Base-by-base conservation (phyloP, 1,140 invertebrate species). In the Formica selysi region DNA sequence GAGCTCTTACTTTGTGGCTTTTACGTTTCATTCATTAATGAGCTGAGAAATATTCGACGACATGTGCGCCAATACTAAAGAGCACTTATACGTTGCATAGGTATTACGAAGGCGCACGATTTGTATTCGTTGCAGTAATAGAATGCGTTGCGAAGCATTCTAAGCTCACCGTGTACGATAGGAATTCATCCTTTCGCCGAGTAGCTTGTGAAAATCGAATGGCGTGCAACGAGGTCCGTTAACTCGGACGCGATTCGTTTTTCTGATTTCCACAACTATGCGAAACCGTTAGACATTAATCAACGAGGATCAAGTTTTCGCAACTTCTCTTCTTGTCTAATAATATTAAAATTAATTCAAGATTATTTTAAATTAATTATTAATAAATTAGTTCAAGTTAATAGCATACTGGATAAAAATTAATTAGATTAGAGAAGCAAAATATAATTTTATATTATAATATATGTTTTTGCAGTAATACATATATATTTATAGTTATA, bases 41-140 rank as follows among this genome's bases (percentile, higher is more conserved):
- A 61, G 54, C 26, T 61, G 22, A 73, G 38, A 22, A 61, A 83
- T 38, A 51, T 51, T 51, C 44, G 59, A 48, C 11, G 61, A 57
- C 48, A 51, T 29, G 38, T 41, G 70, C 80, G 51, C n/a, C 44
- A 51, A 32, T 48, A 13, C 73, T 86, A 65, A 65, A 68, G 48
- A 44, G 48, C 48, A 32, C 7, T n/a, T 22, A 36, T 26, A 57
- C 32, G 29, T 36, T 61, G 29, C 68, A 51, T n/a, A 32, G 62
- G 41, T 29, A 80, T 85, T 61, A 54, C 68, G 84, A 86, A 57
- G 80, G 38, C 64, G 44, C 54, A 54, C 44, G 76, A 89, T 89
- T 89, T 89, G 85, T 89, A 89, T 89, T 89, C 87, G 87, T 86
- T 65, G 88, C 41, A 16, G 84, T 62, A 71, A 83, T 76, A 73